Evolutionary conservation across 2,888 invertebrate genomes (phyloP).

Genomic region (Drosophila tanythrix): DNA sequence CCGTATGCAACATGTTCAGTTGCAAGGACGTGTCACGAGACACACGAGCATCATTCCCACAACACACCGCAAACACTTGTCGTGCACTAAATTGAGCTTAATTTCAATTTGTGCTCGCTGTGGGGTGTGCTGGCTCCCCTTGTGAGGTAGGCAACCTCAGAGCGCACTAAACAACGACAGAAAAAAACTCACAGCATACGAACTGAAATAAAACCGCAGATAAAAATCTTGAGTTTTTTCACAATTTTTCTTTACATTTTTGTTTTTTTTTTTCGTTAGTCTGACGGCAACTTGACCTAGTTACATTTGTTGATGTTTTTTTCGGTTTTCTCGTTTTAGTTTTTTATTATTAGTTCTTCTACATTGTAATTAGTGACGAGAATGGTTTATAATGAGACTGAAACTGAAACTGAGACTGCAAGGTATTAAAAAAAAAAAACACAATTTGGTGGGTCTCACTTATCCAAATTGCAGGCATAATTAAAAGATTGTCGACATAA

Average conservation of each 20-base stretch:
- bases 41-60: conserved; percentile 10
- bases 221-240: conserved; percentile 76
- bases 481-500: conserved; percentile 74
- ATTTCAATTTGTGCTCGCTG: conserved; percentile 49
- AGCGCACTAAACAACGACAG: conserved; percentile 18
- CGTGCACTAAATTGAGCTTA: conserved; percentile 55
- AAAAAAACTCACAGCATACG: conserved; percentile 1
- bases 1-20: conserved; percentile 42
- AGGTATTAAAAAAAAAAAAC: conserved; percentile 32
- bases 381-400: conserved; percentile 73
- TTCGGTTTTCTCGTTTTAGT: conserved; percentile 21
- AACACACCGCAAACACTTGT: conserved; percentile 34
- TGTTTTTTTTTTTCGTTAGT: conserved; percentile 32
- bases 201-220: conserved; percentile 74
- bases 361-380: conserved; percentile 78
- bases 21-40: conserved; percentile 37
- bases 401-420: conserved; percentile 45
- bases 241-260: conserved; percentile 61
- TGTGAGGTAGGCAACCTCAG: conserved; percentile 47
- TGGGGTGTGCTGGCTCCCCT: conserved; percentile 27
- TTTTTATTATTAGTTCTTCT: conserved; percentile 68
- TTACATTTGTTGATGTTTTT: conserved; percentile 75
- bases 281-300: conserved; percentile 71
- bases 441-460: conserved; percentile 49
- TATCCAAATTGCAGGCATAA: conserved; percentile 65